A percentile compares a stretch with the other conserved stretches of the same genome.
phyloP scores from a whole-genome alignment of 1,140 invertebrate genomes.

The Amphibalanus amphitrite region DNA sequence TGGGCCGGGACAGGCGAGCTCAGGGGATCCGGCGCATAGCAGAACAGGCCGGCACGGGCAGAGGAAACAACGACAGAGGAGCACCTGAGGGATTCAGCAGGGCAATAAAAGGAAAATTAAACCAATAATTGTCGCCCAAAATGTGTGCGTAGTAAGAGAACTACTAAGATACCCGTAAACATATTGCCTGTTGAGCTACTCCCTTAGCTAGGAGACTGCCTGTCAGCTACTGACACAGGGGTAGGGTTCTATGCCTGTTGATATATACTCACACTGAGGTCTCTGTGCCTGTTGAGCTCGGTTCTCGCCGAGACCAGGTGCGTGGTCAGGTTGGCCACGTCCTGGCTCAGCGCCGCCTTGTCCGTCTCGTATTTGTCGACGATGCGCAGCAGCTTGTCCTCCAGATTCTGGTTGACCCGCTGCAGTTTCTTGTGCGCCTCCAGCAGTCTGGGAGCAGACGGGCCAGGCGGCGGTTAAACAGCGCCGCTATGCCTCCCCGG shows the following conservation, averaged over 20 bases:
- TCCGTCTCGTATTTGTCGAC: slow-evolving; percentile 86
- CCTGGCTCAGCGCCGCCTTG: slow-evolving; percentile 65
- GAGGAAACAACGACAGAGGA: too few species aligned
- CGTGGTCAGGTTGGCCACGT: slow-evolving; percentile 68
- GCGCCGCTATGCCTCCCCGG: too few species aligned
- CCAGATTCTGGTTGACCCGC: slow-evolving; percentile 84
- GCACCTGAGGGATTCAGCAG: too few species aligned
- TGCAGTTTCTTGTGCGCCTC: slow-evolving; percentile 87
- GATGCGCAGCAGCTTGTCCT: slow-evolving; percentile 82
- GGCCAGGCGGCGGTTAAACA: slow-evolving; percentile 5
- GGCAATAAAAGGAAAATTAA: too few species aligned
- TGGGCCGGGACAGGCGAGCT: not conserved
- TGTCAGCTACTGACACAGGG: too few species aligned
- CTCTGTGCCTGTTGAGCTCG: slow-evolving; percentile 62
- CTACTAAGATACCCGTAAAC: too few species aligned
- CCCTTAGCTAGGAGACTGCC: too few species aligned
- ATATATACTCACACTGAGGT: slow-evolving; percentile 82
- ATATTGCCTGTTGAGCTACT: too few species aligned
- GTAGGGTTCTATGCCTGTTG: too few species aligned
- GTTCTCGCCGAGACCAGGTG: slow-evolving; percentile 74
- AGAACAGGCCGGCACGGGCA: too few species aligned
- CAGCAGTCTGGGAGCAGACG: slow-evolving; percentile 45
- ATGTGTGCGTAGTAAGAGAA: too few species aligned
- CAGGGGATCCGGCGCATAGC: not conserved
- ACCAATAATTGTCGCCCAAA: too few species aligned